Evolutionary conservation across 2,888 invertebrate species (phyloP), one percentile per base, ranked within the genome.

Genomic region (Drosophila engyochracea): DNA sequence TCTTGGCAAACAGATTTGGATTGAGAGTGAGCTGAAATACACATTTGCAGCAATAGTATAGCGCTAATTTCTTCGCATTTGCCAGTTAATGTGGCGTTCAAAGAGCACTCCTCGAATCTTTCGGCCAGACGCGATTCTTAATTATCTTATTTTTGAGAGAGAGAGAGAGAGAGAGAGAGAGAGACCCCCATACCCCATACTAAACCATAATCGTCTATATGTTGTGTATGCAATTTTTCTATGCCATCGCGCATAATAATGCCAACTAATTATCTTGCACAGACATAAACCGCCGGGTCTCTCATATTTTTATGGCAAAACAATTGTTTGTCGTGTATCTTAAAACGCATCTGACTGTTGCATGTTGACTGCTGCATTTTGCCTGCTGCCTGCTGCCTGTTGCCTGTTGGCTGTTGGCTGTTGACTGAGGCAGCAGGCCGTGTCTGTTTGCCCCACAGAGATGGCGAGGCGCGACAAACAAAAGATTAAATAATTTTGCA

Each of bases 401-500:
- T 41, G n/a, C 12, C 2, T 41, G n/a, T 4, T 41, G 35, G 4
- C 35, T 35, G 14, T 1, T 35, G n/a, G 5, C 12, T 44, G n/a
- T 22, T 44, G 52, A 14, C 9, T 41, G 51, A 53, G 39, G 31
- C 44, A 41, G 57, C 58, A 41, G 69, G 49, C 28, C 35, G 25
- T 39, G 47, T 44, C 53, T 35, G 55, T 19, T 9, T 67, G 64
- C 67, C 69, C 68, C 63, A 59, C 73, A 39, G 57, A 63, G 81
- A 63, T 89, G 90, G 52, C 53, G 70, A 60, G 81, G 70, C 90
- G 90, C 90, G 85, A 90, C 85, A 76, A 90, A 90, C 91, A 91
- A 90, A 91, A 89, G 91, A 89, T 89, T 90, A 89, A 91, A 91
- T 91, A 91, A 90, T 90, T 90, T 88, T 90, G 91, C 91, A 90